Evolutionary conservation across 2,113 vertebrate species (phyloP).

Genomic region (Callaeas wilsoni): DNA sequence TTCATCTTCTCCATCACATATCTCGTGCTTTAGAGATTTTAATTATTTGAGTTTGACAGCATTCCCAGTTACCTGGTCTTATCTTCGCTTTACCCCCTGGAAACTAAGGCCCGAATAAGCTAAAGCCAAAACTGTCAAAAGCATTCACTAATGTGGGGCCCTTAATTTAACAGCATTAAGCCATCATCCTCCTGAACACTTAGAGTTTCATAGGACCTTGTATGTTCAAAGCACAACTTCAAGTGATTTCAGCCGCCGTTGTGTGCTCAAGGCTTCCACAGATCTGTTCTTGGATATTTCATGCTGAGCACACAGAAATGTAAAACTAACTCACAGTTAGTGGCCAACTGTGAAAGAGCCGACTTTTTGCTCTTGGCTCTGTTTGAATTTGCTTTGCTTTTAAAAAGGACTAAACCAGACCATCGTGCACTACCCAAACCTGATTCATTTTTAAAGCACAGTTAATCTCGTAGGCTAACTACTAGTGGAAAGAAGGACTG

Average conservation of each 20-base stretch:
- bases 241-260: not conserved
- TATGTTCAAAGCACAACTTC: not conserved
- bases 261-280: not conserved
- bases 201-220: not conserved
- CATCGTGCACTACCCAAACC: not conserved
- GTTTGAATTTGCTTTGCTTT: conserved; percentile 8
- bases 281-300: not conserved
- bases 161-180: not conserved
- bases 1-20: not conserved
- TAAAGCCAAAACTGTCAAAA: not conserved
- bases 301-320: not conserved
- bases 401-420: not conserved
- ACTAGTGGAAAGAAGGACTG: not conserved
- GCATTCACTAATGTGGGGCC: not conserved
- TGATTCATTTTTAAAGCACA: not conserved
- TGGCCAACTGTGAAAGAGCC: not conserved
- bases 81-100: not conserved
- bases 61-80: not conserved
- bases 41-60: not conserved
- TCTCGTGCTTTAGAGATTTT: not conserved
- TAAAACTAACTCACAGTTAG: conserved; percentile 2
- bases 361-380: not conserved
- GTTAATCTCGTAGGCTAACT: not conserved
- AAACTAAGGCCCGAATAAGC: not conserved
- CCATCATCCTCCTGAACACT: not conserved